A percentile compares a stretch with the other conserved stretches of the same genome.
Evolutionary conservation across 2,113 vertebrate species (phyloP).

Genomic region (Phoenicopterus ruber): DNA sequence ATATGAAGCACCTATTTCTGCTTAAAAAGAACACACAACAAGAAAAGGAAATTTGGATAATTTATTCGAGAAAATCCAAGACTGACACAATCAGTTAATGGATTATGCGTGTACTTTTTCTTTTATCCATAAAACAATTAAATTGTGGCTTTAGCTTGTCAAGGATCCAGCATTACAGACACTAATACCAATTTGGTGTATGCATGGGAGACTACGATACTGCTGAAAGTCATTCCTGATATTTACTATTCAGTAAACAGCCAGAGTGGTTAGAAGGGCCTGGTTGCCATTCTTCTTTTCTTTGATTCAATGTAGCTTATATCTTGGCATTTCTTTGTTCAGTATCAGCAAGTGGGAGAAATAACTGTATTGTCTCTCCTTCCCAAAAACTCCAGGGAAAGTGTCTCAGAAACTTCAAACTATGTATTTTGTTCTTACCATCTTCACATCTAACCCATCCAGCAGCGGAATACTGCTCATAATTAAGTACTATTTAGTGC

Average conservation of each 20-base stretch:
- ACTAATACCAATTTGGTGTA: neutral
- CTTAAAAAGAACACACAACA: neutral
- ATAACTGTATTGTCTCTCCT: neutral
- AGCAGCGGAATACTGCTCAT: neutral
- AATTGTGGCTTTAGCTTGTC: neutral
- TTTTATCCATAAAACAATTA: neutral
- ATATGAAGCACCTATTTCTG: neutral
- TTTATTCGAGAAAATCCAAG: neutral
- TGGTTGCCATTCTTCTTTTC: neutral
- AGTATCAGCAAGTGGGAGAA: neutral
- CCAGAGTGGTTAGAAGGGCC: neutral
- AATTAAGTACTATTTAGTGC: constrained; percentile 56
- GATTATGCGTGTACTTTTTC: neutral
- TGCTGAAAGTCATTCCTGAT: neutral
- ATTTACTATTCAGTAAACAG: neutral
- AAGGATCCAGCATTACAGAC: neutral
- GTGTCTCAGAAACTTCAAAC: neutral
- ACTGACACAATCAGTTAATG: neutral
- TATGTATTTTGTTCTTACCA: neutral
- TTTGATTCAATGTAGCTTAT: neutral
- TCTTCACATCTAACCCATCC: neutral
- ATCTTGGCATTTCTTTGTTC: neutral
- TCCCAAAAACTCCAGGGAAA: neutral
- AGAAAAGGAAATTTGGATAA: neutral
- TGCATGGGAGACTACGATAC: neutral